Conservation (phyloP, 2,888 invertebrate genomes). For the Eutolmus rufibarbis region DNA sequence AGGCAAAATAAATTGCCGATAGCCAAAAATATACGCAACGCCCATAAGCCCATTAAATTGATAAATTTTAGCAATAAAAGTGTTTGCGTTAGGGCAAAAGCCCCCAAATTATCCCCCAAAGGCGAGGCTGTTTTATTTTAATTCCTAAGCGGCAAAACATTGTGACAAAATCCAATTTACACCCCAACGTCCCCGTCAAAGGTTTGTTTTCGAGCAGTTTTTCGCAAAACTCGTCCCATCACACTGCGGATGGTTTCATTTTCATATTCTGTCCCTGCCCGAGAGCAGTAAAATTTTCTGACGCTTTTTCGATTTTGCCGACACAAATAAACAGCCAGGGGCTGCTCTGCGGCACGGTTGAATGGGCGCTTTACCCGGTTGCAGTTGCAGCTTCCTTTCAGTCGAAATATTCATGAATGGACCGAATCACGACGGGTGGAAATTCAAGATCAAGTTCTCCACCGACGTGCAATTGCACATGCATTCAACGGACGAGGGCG, state of each 20-base stretch:
- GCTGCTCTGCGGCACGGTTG: neutral
- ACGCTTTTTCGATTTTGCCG: neutral
- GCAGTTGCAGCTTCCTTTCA: neutral
- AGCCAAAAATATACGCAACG: neutral
- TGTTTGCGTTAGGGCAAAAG: neutral
- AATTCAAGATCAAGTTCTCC: slow-evolving; percentile 15
- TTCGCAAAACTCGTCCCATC: neutral
- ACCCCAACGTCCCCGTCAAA: neutral
- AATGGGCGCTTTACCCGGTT: neutral
- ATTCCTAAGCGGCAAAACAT: neutral
- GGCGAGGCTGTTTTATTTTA: neutral
- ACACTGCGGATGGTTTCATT: neutral
- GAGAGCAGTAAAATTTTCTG: neutral
- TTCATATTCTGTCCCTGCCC: neutral
- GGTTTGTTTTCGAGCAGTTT: neutral
- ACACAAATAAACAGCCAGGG: neutral
- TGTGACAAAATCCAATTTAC: neutral
- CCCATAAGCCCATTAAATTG: neutral
- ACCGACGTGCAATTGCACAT: neutral
- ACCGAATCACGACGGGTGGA: neutral
- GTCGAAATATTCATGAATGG: neutral
- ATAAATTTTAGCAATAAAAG: neutral
- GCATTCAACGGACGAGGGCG: neutral
- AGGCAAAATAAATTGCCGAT: neutral
- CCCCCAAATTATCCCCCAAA: neutral